Conservation (phyloP, 1,140 invertebrate genomes). For the Teleopsis dalmanni region DNA sequence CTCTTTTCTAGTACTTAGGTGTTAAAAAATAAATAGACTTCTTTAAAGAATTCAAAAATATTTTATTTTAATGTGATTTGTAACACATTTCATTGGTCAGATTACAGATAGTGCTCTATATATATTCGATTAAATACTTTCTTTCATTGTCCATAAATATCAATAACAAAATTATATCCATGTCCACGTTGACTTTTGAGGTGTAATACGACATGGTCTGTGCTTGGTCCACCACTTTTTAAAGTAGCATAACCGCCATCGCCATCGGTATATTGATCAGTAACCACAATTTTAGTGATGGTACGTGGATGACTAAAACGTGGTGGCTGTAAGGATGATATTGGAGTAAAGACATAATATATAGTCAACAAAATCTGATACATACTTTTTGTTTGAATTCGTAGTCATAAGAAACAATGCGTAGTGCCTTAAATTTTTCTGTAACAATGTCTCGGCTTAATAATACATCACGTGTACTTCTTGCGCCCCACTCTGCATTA, state of each 20-base stretch:
- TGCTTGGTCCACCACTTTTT: conserved; percentile 44
- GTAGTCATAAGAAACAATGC: conserved; percentile 22
- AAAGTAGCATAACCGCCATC: conserved; percentile 40
- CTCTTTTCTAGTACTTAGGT: too few species aligned
- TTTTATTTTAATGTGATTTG: too few species aligned
- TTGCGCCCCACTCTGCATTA: conserved; percentile 12
- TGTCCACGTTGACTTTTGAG: conserved; percentile 42
- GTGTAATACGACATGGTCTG: conserved; percentile 36
- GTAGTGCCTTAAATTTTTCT: conserved; percentile 28
- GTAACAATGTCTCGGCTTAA: conserved; percentile 11
- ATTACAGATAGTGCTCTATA: too few species aligned
- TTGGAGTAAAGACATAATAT: background rate
- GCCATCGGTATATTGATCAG: conserved; percentile 41
- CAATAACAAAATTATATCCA: conserved; percentile 42
- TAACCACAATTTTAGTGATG: conserved; percentile 31
- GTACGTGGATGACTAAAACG: conserved; percentile 4
- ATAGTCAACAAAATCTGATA: background rate
- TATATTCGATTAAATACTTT: too few species aligned
- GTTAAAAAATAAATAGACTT: too few species aligned
- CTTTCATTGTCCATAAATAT: conserved; percentile 41
- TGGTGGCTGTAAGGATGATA: background rate
- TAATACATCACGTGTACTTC: conserved; percentile 11
- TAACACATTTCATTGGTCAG: too few species aligned
- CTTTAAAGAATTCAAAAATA: too few species aligned
- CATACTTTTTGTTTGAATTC: conserved; percentile 23